Evolutionary conservation across 2,113 vertebrate genomes (phyloP).

Genomic region (Osmerus eperlanus): DNA sequence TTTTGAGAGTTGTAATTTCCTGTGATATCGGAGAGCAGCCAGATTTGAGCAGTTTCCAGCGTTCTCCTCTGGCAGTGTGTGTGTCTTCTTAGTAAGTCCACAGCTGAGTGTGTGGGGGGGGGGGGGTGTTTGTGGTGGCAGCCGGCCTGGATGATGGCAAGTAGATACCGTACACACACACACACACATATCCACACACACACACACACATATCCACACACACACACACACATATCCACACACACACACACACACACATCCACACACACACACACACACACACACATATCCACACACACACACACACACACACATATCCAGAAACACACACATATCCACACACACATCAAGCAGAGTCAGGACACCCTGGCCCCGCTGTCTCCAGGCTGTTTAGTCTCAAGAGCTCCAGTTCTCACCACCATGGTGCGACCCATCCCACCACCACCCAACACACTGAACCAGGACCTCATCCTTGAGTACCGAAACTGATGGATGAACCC

Average conservation of each 20-base stretch:
- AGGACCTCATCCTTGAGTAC: too few species aligned
- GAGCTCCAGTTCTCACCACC: background rate
- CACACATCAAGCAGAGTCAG: background rate
- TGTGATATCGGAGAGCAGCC: conserved; percentile 55
- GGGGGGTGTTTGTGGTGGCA: conserved; percentile 66
- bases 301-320: conserved; percentile 10
- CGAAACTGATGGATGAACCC: too few species aligned
- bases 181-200: conserved; percentile 19
- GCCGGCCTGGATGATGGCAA: conserved; percentile 45
- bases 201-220: conserved; percentile 7
- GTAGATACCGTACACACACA: conserved; percentile 14
- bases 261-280: background rate
- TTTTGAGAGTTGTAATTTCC: conserved; percentile 68
- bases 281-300: conserved; percentile 17
- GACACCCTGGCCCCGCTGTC: conserved; percentile 28
- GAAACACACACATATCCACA: conserved; percentile 10
- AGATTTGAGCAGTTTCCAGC: conserved; percentile 52
- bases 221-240: conserved; percentile 14
- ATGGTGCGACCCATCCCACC: too few species aligned
- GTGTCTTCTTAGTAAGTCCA: conserved; percentile 12
- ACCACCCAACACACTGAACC: too few species aligned
- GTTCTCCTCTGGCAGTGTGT: conserved; percentile 37
- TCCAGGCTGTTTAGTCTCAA: conserved; percentile 13
- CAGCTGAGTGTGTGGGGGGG: conserved; percentile 8
- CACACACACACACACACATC: conserved; percentile 3